These are phyloP conservation scores for Phasia obesa DNA, from an alignment of 2,888 invertebrate genomes.

Conservation along the genomic window DNA sequence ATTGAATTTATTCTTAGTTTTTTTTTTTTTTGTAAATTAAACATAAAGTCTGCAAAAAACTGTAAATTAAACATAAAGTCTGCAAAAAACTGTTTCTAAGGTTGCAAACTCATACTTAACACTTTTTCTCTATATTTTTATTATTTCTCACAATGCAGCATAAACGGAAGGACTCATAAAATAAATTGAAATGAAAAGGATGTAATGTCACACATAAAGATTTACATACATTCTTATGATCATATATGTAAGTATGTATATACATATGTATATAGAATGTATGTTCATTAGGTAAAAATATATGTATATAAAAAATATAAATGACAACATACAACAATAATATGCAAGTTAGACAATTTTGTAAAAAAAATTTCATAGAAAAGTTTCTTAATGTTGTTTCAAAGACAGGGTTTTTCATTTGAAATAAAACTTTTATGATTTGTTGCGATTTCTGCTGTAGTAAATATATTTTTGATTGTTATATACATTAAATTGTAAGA, in stretches of 20 bases:
- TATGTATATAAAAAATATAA: neutral
- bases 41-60: conserved; percentile 63
- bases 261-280: too few species aligned
- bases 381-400: conserved; percentile 35
- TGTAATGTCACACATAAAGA: conserved; percentile 49
- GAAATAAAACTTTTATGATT: neutral
- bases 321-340: conserved; percentile 52
- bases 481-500: too few species aligned
- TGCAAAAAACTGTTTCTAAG: conserved; percentile 60
- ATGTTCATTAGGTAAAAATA: too few species aligned
- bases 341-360: conserved; percentile 52
- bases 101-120: conserved; percentile 45
- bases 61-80: conserved; percentile 64
- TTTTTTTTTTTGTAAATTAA: conserved; percentile 56
- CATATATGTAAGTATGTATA: neutral
- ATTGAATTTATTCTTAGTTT: conserved; percentile 55
- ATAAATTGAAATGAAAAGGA: conserved; percentile 69
- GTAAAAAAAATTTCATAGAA: conserved; percentile 44
- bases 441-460: too few species aligned
- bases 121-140: conserved; percentile 28
- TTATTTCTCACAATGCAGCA: conserved; percentile 57
- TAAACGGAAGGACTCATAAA: conserved; percentile 66
- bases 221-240: neutral
- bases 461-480: too few species aligned
- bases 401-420: conserved; percentile 17